These are phyloP conservation scores for Hyposoter dolosus DNA, from an alignment of 2,888 invertebrate species.

Conservation along the genomic window DNA sequence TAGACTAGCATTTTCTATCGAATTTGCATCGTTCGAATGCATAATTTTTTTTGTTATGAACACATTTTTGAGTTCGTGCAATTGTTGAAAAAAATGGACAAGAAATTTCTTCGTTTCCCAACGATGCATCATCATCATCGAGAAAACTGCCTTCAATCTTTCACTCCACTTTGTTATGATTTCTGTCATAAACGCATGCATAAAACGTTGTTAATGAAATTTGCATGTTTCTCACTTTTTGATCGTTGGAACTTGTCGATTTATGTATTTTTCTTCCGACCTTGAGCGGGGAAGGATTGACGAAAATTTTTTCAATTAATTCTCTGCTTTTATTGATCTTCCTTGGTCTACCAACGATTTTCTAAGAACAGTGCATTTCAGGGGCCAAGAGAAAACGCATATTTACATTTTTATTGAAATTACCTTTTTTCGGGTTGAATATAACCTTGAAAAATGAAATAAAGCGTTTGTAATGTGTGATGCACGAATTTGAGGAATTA, in stretches of 20 bases:
- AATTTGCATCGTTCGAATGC: too few relatives aligned
- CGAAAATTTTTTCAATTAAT: too few relatives aligned
- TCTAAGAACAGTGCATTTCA: neutral
- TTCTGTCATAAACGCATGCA: neutral
- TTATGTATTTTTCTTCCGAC: neutral
- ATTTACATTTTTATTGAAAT: neutral
- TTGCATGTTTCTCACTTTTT: neutral
- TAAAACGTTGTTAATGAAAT: neutral
- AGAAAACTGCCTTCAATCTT: neutral
- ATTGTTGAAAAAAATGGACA: too few relatives aligned
- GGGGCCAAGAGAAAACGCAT: neutral
- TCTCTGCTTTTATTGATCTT: too few relatives aligned
- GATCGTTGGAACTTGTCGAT: neutral
- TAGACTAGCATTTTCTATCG: too few relatives aligned
- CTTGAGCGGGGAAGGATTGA: neutral
- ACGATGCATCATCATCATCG: neutral
- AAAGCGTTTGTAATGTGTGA: neutral
- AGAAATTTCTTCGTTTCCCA: too few relatives aligned
- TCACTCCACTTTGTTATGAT: neutral
- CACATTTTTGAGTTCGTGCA: too few relatives aligned
- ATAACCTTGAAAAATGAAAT: neutral
- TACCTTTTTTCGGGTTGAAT: neutral
- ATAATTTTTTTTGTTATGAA: too few relatives aligned
- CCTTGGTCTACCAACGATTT: neutral
- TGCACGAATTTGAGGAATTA: neutral